These are phyloP conservation scores for Meliscaeva auricollis DNA, from an alignment of 2,888 invertebrate genomes.

Conservation along the genomic window DNA sequence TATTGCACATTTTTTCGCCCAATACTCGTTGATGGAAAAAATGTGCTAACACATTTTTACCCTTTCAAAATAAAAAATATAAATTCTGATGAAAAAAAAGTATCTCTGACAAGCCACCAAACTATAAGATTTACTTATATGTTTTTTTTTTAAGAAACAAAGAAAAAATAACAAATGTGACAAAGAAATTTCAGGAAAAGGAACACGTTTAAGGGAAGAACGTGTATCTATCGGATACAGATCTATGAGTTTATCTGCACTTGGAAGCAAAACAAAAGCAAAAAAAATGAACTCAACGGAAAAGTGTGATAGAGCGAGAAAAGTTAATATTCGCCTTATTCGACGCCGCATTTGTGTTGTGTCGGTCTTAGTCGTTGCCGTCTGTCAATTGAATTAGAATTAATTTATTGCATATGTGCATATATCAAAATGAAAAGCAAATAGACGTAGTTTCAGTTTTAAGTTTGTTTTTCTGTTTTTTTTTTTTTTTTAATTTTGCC, in stretches of 20 bases:
- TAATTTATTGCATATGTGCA: constrained; percentile 68
- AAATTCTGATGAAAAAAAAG: constrained; percentile 7
- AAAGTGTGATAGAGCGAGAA: neutral
- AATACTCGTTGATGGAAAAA: constrained; percentile 27
- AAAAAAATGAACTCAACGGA: neutral
- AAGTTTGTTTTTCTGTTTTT: neutral
- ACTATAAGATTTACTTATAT: neutral
- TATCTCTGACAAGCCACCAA: neutral
- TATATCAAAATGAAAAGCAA: constrained; percentile 20
- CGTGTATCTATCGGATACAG: neutral
- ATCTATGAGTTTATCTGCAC: constrained; percentile 23
- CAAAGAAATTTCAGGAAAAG: neutral
- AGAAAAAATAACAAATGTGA: neutral
- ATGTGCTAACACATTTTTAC: constrained; percentile 11
- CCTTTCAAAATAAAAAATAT: constrained; percentile 12
- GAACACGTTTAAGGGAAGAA: constrained; percentile 12
- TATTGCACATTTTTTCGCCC: constrained; percentile 45
- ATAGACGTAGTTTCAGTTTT: constrained; percentile 41
- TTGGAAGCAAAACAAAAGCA: neutral
- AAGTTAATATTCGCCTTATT: constrained; percentile 10
- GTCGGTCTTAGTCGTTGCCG: too few species aligned
- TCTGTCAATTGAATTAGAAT: constrained; percentile 71
- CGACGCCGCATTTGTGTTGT: constrained; percentile 18
- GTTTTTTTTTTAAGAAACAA: neutral
- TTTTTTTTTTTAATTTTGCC: neutral